Evolutionary conservation across 2,797 vertebrate genomes (phyloP).

Genomic region (Eulemur albifrons): DNA sequence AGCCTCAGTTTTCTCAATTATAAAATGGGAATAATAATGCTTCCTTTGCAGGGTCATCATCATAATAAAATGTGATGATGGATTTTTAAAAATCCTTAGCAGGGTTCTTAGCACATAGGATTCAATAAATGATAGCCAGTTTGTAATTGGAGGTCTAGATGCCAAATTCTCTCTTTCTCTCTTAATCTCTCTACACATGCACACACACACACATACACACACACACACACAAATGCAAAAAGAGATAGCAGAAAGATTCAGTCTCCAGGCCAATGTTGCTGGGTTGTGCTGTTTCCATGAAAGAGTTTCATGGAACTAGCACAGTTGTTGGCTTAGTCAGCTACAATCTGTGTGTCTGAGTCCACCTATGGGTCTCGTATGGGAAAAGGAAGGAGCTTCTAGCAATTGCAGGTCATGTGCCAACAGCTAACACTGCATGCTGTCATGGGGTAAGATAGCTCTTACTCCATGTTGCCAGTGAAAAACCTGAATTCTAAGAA

Average conservation of each 20-base stretch:
- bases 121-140: neutral
- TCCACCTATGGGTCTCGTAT: neutral
- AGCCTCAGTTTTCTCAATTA: neutral
- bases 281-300: neutral
- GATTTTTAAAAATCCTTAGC: neutral
- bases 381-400: neutral
- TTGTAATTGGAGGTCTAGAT: neutral
- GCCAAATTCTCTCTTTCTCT: neutral
- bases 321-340: neutral
- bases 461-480: neutral
- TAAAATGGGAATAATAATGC: neutral
- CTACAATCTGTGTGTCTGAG: neutral
- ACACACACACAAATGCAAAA: neutral
- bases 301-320: neutral
- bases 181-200: neutral
- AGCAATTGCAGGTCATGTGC: fast-evolving
- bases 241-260: neutral
- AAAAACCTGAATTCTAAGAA: neutral
- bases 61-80: neutral
- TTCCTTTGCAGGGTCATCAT: neutral
- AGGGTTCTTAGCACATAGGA: neutral
- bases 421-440: neutral
- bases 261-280: neutral
- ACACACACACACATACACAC: neutral
- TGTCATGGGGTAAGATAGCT: neutral